These are phyloP conservation scores for Chloroclystis v-ata DNA, from an alignment of 2,888 invertebrate genomes.

Conservation along the genomic window DNA sequence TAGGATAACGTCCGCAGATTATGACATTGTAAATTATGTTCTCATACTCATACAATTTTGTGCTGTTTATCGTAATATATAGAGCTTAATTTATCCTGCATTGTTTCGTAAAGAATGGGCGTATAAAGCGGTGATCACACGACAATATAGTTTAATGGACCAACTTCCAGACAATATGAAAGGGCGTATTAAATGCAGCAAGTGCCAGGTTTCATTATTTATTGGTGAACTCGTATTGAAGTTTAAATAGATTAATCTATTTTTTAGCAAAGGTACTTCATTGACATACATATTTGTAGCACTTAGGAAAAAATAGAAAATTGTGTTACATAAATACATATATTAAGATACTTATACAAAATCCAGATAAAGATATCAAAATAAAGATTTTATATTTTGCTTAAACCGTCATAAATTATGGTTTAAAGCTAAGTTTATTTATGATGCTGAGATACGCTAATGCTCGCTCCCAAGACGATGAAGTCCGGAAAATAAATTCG, in stretches of 20 bases:
- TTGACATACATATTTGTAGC: too few species aligned
- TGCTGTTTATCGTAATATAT: conserved; percentile 3
- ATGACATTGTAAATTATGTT: conserved; percentile 9
- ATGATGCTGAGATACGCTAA: neutral
- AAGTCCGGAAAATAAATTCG: conserved; percentile 20
- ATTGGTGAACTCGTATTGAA: too few species aligned
- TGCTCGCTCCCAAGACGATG: conserved; percentile 2
- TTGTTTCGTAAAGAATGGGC: conserved; percentile 13
- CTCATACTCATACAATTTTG: neutral
- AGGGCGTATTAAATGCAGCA: neutral
- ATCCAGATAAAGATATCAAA: too few species aligned
- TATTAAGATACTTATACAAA: too few species aligned
- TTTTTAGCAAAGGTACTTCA: too few species aligned
- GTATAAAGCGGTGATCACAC: conserved; percentile 9
- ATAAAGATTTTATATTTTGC: too few species aligned
- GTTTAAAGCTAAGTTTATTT: neutral
- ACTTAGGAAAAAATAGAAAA: too few species aligned
- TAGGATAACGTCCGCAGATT: too few species aligned
- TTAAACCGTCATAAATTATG: too few species aligned
- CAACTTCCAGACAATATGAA: neutral
- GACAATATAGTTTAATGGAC: conserved; percentile 2
- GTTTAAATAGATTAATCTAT: too few species aligned
- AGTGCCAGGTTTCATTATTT: neutral
- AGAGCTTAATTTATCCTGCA: conserved; percentile 13
- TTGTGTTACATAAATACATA: too few species aligned